phyloP scores from a whole-genome alignment of 2,888 invertebrate genomes.

The Zele albiditarsus region DNA sequence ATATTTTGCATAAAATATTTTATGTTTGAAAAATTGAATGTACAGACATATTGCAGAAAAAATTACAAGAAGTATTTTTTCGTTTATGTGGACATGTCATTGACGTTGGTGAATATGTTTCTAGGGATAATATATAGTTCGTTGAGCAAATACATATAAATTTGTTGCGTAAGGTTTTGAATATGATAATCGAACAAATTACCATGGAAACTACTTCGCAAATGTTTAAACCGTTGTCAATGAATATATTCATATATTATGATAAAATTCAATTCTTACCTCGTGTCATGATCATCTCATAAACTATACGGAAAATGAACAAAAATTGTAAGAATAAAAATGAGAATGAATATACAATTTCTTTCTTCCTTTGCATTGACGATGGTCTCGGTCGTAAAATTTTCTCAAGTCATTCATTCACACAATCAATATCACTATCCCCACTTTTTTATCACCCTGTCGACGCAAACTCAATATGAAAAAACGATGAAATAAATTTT shows the following conservation, averaged over 20 bases:
- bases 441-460: neutral
- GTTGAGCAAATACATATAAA: too few species aligned
- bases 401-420: neutral
- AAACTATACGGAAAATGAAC: neutral
- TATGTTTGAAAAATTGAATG: too few species aligned
- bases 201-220: slow-evolving; percentile 10
- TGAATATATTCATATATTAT: neutral
- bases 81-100: too few species aligned
- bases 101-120: too few species aligned
- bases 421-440: neutral
- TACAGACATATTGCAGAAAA: too few species aligned
- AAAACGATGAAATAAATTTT: neutral
- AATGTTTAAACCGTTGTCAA: neutral
- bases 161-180: neutral
- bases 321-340: neutral
- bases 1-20: too few species aligned
- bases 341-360: neutral
- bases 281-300: neutral
- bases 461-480: neutral
- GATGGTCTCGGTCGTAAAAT: neutral
- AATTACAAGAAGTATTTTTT: too few species aligned
- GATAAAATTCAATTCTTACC: slow-evolving; percentile 7
- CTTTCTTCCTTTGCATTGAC: neutral
- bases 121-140: too few species aligned
- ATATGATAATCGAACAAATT: slow-evolving; percentile 43